Conservation (phyloP, 1,140 invertebrate species). For the Drosophila navojoa region DNA sequence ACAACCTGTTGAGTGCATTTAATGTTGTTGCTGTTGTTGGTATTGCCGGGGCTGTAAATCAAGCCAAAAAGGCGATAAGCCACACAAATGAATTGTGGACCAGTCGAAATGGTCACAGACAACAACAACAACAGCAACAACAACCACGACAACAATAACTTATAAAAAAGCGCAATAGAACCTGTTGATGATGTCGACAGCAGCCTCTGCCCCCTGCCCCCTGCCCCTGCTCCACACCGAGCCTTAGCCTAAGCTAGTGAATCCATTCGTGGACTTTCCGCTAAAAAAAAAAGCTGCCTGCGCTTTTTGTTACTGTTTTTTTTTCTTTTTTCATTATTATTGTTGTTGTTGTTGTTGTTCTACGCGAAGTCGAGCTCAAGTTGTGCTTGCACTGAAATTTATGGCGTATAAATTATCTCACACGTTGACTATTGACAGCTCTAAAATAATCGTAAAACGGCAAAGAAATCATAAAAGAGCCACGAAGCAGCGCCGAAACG, state of each 20-base stretch:
- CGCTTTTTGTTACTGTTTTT: slow-evolving; percentile 30
- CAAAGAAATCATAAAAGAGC: slow-evolving; percentile 78
- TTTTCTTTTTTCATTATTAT: slow-evolving; percentile 5
- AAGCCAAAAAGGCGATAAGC: slow-evolving; percentile 79
- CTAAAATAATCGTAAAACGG: slow-evolving; percentile 81
- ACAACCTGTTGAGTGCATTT: slow-evolving; percentile 50
- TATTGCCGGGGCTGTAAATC: slow-evolving; percentile 68
- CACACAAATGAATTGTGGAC: slow-evolving; percentile 68
- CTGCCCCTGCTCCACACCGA: not conserved
- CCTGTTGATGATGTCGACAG: slow-evolving; percentile 41
- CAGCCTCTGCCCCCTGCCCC: slow-evolving; percentile 5
- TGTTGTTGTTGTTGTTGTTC: slow-evolving; percentile 5
- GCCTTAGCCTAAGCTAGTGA: not conserved
- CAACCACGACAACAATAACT: slow-evolving; percentile 10
- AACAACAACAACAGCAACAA: slow-evolving; percentile 16
- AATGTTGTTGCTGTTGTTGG: slow-evolving; percentile 43
- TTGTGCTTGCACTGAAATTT: slow-evolving; percentile 76
- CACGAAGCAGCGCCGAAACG: slow-evolving; percentile 47
- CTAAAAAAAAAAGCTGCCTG: slow-evolving; percentile 41
- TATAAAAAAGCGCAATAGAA: slow-evolving; percentile 39
- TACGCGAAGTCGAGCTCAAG: slow-evolving; percentile 22
- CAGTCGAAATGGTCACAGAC: slow-evolving; percentile 61
- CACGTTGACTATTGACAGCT: slow-evolving; percentile 83
- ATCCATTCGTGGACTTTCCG: slow-evolving; percentile 39
- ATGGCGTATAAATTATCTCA: slow-evolving; percentile 83